Conservation (phyloP, 2,113 vertebrate species). For the Myxocyprinus asiaticus region DNA sequence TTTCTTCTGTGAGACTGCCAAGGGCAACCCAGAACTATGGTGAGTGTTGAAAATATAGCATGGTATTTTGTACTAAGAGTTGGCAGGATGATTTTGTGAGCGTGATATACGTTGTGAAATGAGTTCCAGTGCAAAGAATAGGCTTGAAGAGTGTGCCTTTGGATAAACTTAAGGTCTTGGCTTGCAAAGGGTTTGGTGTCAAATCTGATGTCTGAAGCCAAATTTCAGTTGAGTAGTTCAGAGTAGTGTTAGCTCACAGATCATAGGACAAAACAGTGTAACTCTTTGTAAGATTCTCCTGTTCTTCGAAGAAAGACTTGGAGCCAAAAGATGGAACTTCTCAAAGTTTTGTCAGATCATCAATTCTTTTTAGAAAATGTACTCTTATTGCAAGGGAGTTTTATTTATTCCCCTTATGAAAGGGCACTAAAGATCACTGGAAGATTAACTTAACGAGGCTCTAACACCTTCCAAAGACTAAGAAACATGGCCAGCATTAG, state of each 20-base stretch:
- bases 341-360: neutral
- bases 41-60: constrained; percentile 45
- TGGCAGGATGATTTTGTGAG: constrained; percentile 19
- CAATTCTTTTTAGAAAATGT: neutral
- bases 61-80: neutral
- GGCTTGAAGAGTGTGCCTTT: constrained; percentile 11
- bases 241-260: neutral
- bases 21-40: constrained; percentile 77
- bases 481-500: constrained; percentile 47
- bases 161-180: constrained; percentile 38
- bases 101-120: constrained; percentile 11
- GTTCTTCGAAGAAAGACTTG: neutral
- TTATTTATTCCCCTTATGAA: constrained; percentile 36
- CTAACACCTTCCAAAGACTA: constrained; percentile 55
- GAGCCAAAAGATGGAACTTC: too few relatives aligned
- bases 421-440: constrained; percentile 50
- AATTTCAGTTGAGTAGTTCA: constrained; percentile 22
- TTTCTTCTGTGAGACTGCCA: constrained; percentile 78
- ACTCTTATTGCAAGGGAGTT: neutral
- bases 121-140: constrained; percentile 8
- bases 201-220: constrained; percentile 4
- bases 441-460: constrained; percentile 65
- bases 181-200: constrained; percentile 26
- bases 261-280: neutral
- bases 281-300: neutral